Percentiles rank a stretch among this genome's conserved stretches.
These are phyloP conservation scores for Anthoscopus minutus DNA, from an alignment of 2,113 vertebrate genomes.

Conservation along the genomic window DNA sequence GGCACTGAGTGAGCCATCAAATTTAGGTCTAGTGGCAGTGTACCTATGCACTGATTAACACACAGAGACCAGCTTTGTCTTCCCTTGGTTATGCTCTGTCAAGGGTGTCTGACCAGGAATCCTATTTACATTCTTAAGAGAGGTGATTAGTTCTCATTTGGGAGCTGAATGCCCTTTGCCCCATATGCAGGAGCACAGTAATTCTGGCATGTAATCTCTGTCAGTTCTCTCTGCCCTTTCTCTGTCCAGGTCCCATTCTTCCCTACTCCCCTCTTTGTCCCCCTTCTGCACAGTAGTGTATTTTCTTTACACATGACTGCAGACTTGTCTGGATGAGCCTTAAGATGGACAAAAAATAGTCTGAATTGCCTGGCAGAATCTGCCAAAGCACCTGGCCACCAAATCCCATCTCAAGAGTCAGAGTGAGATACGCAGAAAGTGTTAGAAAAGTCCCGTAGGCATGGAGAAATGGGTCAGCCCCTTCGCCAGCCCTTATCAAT, in stretches of 20 bases:
- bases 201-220: not conserved
- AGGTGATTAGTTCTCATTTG: not conserved
- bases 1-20: not conserved
- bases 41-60: not conserved
- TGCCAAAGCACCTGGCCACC: not conserved
- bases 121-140: constrained; percentile 1
- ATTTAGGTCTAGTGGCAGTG: not conserved
- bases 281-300: not conserved
- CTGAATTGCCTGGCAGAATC: not conserved
- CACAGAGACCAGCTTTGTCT: not conserved
- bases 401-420: not conserved
- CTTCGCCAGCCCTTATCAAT: not conserved
- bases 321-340: not conserved
- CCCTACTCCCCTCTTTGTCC: not conserved
- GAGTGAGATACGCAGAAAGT: not conserved
- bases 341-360: not conserved
- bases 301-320: not conserved
- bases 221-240: not conserved
- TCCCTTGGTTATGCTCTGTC: not conserved
- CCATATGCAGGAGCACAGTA: not conserved
- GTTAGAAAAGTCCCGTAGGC: not conserved
- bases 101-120: not conserved
- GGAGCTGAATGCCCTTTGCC: not conserved
- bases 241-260: not conserved
- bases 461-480: not conserved